Percentiles rank a stretch among this genome's conserved stretches.
phyloP scores from a whole-genome alignment of 2,888 invertebrate genomes.

The Itoplectis maculator region DNA sequence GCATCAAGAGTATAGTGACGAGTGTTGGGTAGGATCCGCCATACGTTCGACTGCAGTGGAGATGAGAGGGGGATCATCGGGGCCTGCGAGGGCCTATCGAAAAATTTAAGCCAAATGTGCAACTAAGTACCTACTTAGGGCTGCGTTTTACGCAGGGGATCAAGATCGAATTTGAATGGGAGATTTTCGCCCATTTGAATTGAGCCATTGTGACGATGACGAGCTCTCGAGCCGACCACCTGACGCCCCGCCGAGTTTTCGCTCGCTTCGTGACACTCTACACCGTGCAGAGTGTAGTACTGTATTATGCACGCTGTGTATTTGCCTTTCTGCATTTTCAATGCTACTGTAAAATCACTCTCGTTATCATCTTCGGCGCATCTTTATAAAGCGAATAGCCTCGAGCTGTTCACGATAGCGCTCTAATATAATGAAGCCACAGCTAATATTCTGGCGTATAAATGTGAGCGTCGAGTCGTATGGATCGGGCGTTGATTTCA shows the following conservation, averaged over 20 bases:
- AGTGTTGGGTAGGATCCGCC: slow-evolving; percentile 48
- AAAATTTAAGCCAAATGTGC: slow-evolving; percentile 83
- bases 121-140: slow-evolving; percentile 84
- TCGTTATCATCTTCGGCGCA: slow-evolving; percentile 20
- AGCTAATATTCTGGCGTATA: slow-evolving; percentile 1
- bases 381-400: slow-evolving; percentile 27
- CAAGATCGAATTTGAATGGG: slow-evolving; percentile 82
- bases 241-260: slow-evolving; percentile 76
- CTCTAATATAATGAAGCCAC: slow-evolving; percentile 23
- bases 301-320: slow-evolving; percentile 15
- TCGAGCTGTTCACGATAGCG: slow-evolving; percentile 4
- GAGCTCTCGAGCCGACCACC: slow-evolving; percentile 78
- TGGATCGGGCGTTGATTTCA: neutral
- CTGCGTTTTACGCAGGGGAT: slow-evolving; percentile 79
- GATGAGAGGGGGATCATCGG: slow-evolving; percentile 60
- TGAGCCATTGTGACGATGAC: slow-evolving; percentile 79
- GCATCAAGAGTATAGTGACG: slow-evolving; percentile 47
- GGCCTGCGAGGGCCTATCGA: slow-evolving; percentile 60
- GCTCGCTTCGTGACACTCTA: slow-evolving; percentile 30
- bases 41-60: slow-evolving; percentile 49
- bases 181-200: slow-evolving; percentile 78
- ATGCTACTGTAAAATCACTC: slow-evolving; percentile 28
- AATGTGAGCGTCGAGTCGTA: slow-evolving; percentile 17
- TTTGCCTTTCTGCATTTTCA: slow-evolving; percentile 44
- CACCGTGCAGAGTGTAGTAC: neutral